Conservation (phyloP, 2,797 vertebrate genomes). For the Eidolon dupreanum region DNA sequence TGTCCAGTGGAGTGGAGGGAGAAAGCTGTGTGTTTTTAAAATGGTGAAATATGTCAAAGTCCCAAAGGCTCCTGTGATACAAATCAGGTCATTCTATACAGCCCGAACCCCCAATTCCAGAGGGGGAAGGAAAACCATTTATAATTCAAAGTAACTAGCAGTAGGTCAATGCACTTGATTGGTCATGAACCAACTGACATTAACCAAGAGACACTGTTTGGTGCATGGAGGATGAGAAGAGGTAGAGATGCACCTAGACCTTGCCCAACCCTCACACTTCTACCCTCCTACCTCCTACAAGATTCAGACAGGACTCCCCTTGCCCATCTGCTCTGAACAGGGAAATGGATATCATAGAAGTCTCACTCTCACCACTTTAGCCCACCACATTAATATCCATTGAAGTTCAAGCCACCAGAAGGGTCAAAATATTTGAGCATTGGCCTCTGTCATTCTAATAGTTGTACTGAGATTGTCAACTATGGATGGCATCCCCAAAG, state of each 20-base stretch:
- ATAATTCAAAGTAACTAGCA: conserved; percentile 68
- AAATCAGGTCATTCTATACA: conserved; percentile 69
- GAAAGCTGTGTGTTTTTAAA: conserved; percentile 60
- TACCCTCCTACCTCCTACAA: background rate
- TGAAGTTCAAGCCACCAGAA: background rate
- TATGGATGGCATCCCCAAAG: background rate
- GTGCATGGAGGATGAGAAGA: background rate
- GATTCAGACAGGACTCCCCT: background rate
- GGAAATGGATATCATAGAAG: background rate
- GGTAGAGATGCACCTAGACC: background rate
- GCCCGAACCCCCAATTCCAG: conserved; percentile 20
- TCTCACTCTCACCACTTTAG: background rate
- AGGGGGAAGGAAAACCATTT: conserved; percentile 51
- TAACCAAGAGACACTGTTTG: background rate
- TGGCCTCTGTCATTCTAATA: background rate
- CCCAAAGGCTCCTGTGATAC: conserved; percentile 63
- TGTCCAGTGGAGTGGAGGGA: conserved; percentile 55
- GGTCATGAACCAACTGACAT: conserved; percentile 35
- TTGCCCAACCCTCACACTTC: background rate
- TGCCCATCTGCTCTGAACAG: background rate
- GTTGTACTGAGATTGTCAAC: background rate
- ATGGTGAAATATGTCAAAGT: conserved; percentile 66
- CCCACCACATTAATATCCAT: background rate
- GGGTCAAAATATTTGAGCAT: background rate
- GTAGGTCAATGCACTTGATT: conserved; percentile 51